A percentile compares a stretch with the other conserved stretches of the same genome.
These are phyloP conservation scores for Lagopus muta DNA, from an alignment of 2,113 vertebrate genomes.

Conservation along the genomic window DNA sequence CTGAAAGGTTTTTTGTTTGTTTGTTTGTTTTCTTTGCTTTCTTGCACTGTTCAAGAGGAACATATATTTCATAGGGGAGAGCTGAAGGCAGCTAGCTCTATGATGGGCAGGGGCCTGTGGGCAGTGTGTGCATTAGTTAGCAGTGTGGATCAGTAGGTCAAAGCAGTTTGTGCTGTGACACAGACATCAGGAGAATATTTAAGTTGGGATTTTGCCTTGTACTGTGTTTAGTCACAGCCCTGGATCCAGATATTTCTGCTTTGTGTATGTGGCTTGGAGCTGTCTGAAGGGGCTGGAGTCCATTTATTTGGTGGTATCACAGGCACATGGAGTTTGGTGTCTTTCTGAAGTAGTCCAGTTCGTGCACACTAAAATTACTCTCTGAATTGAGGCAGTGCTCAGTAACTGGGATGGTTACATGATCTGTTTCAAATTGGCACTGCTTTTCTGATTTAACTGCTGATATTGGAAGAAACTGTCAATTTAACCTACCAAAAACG, in stretches of 20 bases:
- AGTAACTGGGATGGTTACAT: background rate
- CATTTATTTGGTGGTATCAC: background rate
- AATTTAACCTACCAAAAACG: background rate
- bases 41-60: background rate
- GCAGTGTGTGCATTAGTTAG: background rate
- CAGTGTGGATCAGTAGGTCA: background rate
- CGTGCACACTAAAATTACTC: rapidly evolving
- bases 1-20: background rate
- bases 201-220: background rate
- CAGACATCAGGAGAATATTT: background rate
- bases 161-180: background rate
- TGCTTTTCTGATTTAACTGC: background rate
- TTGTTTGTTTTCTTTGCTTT: background rate
- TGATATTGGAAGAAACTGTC: background rate
- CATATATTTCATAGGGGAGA: background rate
- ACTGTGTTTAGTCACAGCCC: background rate
- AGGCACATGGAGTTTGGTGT: rapidly evolving
- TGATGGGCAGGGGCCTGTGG: background rate
- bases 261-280: background rate
- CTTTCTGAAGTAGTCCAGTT: background rate
- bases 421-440: background rate
- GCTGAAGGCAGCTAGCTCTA: background rate
- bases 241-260: background rate
- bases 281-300: background rate
- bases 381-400: background rate